These are phyloP conservation scores for Pogonomyrmex californicus DNA, from an alignment of 1,140 invertebrate species.

Conservation along the genomic window DNA sequence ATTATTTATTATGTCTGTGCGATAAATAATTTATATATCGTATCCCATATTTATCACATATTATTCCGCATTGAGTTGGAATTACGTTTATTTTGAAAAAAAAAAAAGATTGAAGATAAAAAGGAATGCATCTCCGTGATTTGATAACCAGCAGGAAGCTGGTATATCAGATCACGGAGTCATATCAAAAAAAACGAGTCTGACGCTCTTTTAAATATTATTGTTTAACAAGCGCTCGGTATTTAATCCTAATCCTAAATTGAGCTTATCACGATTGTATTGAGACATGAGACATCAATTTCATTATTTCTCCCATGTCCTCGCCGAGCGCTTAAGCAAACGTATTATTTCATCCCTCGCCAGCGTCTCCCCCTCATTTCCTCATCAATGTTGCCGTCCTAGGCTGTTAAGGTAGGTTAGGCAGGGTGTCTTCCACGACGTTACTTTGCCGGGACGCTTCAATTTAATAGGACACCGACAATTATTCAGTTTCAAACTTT, in stretches of 20 bases:
- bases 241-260: not conserved
- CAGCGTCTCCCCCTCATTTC: slow-evolving; percentile 59
- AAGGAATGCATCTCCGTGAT: not conserved
- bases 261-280: not conserved
- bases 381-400: slow-evolving; percentile 48
- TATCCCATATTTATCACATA: not conserved
- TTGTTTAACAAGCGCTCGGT: not conserved
- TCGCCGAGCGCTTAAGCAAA: slow-evolving; percentile 41
- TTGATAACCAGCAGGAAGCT: not conserved
- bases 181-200: too few species aligned
- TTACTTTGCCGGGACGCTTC: slow-evolving; percentile 2
- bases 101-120: not conserved
- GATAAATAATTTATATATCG: not conserved
- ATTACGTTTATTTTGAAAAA: not conserved
- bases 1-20: slow-evolving; percentile 26
- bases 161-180: too few species aligned
- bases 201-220: not conserved
- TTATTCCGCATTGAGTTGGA: not conserved
- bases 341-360: slow-evolving; percentile 49
- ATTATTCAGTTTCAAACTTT: slow-evolving; percentile 21
- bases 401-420: slow-evolving; percentile 72
- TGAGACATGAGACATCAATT: slow-evolving; percentile 25
- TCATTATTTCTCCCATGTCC: slow-evolving; percentile 6
- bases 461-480: slow-evolving; percentile 18
- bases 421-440: slow-evolving; percentile 48